These are phyloP conservation scores for Caenorhabditis zanzibari DNA, from an alignment of 2,888 invertebrate genomes.

Conservation along the genomic window DNA sequence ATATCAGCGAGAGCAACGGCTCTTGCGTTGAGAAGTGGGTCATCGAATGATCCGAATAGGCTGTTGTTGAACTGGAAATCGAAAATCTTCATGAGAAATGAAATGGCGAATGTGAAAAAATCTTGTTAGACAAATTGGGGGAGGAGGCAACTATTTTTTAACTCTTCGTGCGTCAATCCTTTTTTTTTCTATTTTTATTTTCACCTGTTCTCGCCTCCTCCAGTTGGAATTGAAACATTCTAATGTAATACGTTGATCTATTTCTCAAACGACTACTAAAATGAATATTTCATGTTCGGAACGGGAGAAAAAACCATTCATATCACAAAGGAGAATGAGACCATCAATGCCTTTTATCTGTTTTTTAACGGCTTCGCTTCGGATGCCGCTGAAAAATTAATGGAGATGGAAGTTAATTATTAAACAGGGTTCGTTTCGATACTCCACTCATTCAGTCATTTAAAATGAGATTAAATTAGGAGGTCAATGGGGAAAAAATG, in stretches of 20 bases:
- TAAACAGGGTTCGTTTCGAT: slow-evolving; percentile 32
- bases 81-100: slow-evolving; percentile 26
- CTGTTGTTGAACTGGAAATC: slow-evolving; percentile 74
- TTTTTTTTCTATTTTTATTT: slow-evolving; percentile 25
- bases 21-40: slow-evolving; percentile 77
- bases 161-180: slow-evolving; percentile 44
- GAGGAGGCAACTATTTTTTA: slow-evolving; percentile 21
- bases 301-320: slow-evolving; percentile 19
- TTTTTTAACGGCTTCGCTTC: not conserved
- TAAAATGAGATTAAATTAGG: slow-evolving; percentile 2
- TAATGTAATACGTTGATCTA: not conserved
- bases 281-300: slow-evolving; percentile 30
- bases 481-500: not conserved
- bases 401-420: slow-evolving; percentile 48
- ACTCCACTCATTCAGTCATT: slow-evolving; percentile 1
- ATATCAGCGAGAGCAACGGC: slow-evolving; percentile 80
- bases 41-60: slow-evolving; percentile 76
- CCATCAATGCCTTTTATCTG: slow-evolving; percentile 18
- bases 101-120: not conserved
- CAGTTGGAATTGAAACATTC: slow-evolving; percentile 20
- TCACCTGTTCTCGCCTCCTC: slow-evolving; percentile 27
- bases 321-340: slow-evolving; percentile 16
- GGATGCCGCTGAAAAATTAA: slow-evolving; percentile 44
- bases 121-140: not conserved
- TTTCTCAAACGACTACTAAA: slow-evolving; percentile 21